Conservation (phyloP, 2,888 invertebrate species). For the Heliconius erato region DNA sequence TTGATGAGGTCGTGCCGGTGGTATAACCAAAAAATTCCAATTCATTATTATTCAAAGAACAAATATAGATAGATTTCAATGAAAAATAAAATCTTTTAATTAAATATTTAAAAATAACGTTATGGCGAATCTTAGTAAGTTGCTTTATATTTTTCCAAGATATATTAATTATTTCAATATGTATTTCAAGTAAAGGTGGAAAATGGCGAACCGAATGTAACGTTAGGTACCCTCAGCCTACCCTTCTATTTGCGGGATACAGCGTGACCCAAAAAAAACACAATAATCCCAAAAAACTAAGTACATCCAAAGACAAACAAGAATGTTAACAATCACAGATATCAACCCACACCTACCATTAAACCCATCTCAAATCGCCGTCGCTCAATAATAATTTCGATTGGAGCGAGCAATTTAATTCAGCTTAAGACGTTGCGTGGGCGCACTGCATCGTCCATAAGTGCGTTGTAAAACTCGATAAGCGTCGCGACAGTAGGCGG, state of each 20-base stretch:
- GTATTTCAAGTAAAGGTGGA: no score
- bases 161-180: no score
- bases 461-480: conserved; percentile 83
- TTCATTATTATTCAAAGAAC: no score
- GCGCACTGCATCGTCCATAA: conserved; percentile 75
- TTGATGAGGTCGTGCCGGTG: background rate
- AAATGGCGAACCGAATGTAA: no score
- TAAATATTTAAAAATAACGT: no score
- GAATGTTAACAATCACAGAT: conserved; percentile 38
- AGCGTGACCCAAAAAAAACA: background rate
- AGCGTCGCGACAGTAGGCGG: conserved; percentile 83
- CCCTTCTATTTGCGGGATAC: no score
- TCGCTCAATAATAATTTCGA: conserved; percentile 66
- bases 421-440: conserved; percentile 80
- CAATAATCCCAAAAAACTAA: background rate
- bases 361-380: conserved; percentile 60
- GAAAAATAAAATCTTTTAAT: no score
- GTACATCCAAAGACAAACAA: conserved; percentile 36
- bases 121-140: no score
- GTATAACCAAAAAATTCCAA: no score
- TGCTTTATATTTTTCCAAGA: no score
- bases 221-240: no score
- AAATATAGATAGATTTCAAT: no score
- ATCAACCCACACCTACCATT: conserved; percentile 40
- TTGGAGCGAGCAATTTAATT: conserved; percentile 82